Conservation (phyloP, 2,113 vertebrate genomes). For the Meriones unguiculatus region DNA sequence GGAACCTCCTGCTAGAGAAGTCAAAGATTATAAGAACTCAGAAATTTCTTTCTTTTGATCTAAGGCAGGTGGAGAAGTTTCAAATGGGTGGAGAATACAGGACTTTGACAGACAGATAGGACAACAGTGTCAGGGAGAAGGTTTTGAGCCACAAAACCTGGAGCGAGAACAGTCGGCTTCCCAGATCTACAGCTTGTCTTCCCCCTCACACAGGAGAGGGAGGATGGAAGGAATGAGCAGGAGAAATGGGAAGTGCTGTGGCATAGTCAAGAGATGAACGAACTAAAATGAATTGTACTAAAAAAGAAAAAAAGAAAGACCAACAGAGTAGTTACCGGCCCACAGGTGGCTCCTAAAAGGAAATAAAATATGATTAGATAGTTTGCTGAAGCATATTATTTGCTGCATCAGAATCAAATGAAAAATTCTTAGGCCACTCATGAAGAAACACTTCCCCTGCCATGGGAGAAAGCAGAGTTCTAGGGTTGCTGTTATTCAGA, state of each 20-base stretch:
- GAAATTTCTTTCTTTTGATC: constrained; percentile 30
- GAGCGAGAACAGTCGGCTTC: background rate
- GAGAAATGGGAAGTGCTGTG: constrained; percentile 16
- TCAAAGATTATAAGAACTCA: background rate
- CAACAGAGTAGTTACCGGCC: background rate
- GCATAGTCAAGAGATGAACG: background rate
- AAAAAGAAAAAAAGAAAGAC: constrained; percentile 43
- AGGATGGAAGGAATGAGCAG: background rate
- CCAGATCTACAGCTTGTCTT: background rate
- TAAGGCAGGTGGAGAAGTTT: constrained; percentile 4
- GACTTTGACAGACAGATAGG: background rate
- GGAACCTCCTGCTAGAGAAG: background rate
- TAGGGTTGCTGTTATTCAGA: background rate
- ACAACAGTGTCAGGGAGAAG: background rate
- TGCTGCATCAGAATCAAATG: constrained; percentile 14
- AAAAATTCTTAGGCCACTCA: constrained; percentile 38
- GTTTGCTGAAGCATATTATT: background rate
- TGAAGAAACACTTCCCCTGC: background rate
- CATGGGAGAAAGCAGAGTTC: background rate
- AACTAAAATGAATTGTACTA: constrained; percentile 43
- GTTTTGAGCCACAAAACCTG: background rate
- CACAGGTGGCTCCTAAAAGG: constrained; percentile 66
- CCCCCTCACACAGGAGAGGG: background rate
- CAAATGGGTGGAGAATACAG: background rate
- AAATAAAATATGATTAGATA: constrained; percentile 63